These are phyloP conservation scores for Leptopilina drosophilae DNA, from an alignment of 2,888 invertebrate species.

Conservation along the genomic window DNA sequence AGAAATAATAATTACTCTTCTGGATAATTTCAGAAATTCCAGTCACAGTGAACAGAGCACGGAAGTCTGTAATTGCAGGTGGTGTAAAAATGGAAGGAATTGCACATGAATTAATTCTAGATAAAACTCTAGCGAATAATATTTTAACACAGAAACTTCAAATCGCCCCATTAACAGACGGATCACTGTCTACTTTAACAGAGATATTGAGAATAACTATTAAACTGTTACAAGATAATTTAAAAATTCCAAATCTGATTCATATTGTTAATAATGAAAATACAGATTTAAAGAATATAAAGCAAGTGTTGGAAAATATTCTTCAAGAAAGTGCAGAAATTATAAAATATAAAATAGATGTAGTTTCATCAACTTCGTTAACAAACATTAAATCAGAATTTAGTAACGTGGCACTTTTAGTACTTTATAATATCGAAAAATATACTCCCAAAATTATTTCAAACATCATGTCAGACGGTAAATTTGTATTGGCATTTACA, in stretches of 20 bases:
- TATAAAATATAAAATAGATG: neutral
- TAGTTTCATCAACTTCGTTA: neutral
- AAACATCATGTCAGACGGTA: neutral
- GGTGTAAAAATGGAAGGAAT: constrained; percentile 32
- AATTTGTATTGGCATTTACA: constrained; percentile 42
- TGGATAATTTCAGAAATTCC: constrained; percentile 68
- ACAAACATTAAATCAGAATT: neutral
- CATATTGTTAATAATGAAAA: neutral
- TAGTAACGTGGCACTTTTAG: neutral
- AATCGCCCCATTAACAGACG: neutral
- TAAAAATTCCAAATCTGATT: neutral
- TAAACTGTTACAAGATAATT: neutral
- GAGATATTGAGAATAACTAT: neutral
- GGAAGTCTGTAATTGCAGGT: neutral
- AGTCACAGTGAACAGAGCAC: neutral
- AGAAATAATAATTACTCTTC: constrained; percentile 76
- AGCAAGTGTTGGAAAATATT: neutral
- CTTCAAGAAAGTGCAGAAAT: neutral
- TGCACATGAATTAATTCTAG: neutral
- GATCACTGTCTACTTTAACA: neutral
- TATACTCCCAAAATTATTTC: neutral
- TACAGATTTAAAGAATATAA: neutral
- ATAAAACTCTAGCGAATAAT: neutral
- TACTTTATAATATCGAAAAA: neutral
- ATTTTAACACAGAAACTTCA: neutral